Conservation (phyloP, 2,113 vertebrate species). For the Pedetes capensis region DNA sequence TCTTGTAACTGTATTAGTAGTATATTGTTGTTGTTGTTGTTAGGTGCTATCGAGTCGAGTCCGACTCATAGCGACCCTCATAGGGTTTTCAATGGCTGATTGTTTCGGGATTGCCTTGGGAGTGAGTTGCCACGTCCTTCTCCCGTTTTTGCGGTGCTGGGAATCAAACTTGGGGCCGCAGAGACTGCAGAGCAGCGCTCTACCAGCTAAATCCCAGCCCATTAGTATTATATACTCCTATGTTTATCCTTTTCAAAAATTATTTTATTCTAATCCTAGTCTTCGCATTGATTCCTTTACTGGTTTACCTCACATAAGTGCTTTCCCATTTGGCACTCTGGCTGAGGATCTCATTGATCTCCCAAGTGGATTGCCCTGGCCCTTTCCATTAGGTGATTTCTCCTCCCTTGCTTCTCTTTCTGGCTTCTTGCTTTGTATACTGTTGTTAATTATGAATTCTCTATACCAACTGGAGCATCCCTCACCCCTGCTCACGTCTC, state of each 20-base stretch:
- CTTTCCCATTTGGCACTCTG: not conserved
- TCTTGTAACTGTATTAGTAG: not conserved
- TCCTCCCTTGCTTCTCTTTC: not conserved
- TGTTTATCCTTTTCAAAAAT: not conserved
- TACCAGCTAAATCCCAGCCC: too few species aligned
- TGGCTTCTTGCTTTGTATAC: constrained; percentile 41
- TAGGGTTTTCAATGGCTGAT: too few species aligned
- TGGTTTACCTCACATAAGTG: not conserved
- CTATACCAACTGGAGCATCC: not conserved
- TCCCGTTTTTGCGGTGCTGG: too few species aligned
- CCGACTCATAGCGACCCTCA: too few species aligned
- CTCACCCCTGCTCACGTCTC: not conserved
- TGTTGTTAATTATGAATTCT: constrained; percentile 59
- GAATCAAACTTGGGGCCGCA: too few species aligned
- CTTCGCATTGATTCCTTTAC: not conserved
- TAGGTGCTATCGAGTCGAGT: too few species aligned
- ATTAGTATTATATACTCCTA: not conserved
- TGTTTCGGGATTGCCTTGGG: too few species aligned
- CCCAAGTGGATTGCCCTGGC: not conserved
- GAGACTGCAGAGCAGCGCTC: too few species aligned
- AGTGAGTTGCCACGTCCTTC: too few species aligned
- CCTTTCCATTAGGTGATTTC: not conserved
- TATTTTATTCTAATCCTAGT: not conserved
- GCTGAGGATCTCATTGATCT: not conserved
- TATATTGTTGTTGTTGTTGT: too few species aligned